Base-by-base conservation (phyloP, 2,888 invertebrate species). In the Stictocephala bisonia region DNA sequence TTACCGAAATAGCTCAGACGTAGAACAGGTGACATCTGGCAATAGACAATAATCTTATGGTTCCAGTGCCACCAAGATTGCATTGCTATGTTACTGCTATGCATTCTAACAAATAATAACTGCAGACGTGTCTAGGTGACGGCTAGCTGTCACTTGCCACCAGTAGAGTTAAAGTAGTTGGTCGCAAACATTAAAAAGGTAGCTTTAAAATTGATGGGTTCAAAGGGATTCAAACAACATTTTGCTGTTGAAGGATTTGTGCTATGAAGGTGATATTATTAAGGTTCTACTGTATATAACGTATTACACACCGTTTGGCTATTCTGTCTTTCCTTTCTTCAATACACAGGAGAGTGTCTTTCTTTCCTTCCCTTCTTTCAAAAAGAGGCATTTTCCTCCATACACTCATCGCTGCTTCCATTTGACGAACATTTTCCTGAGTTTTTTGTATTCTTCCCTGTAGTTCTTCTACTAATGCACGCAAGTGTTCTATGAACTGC, bases 321-420 rank as follows among this genome's bases (percentile, higher is more conserved):
- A 91, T 90, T 72, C 90, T 88, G 78, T 96, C 96, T 13, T 88
- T 85, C 20, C 93, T 88, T 79, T 96, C 96, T 24, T 96, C 95
- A 68, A 97, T 86, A 77, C 90, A 91, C 24, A 97, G 85, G 3
- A 96, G 87, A 0, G 92, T 88, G 79, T 96, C 94, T 85, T 93
- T 93, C 81, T 93, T 93, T 2, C 91, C 91, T 81, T 96, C 96
- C 81, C 91, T 93, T 73, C 97, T 87, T 84, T 94, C 93, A 84
- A 96, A 96, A n/a, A 97, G 84, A 0, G 97, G 95, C 67, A 88
- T 88, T 75, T 90, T 89, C 3, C 91, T 90, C 93, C 97, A 97
- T 0, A 91, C 90, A 2, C 90, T 90, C 86, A 97, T 89, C n/a
- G 93, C 88, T 58, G 87, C 87, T 81, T 90, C 90, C 50, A 97